A percentile compares a stretch with the other conserved stretches of the same genome.
phyloP scores from a whole-genome alignment of 2,888 invertebrate genomes.

The Scaptomyza cyrtandrae region DNA sequence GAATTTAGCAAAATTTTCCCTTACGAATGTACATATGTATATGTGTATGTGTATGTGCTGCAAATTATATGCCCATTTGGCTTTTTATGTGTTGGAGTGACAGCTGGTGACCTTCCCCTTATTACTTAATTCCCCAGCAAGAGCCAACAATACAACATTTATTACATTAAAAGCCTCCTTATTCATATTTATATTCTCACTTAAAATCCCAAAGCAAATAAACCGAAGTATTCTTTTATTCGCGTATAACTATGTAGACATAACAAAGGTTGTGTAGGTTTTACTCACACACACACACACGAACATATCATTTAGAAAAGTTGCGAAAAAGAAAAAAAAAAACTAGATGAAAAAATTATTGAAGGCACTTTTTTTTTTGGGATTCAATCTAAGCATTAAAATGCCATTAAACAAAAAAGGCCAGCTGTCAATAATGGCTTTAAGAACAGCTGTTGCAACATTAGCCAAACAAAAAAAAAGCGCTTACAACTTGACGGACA shows the following conservation, averaged over 20 bases:
- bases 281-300: background rate
- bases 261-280: slow-evolving; percentile 18
- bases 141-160: slow-evolving; percentile 28
- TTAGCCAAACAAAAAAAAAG: slow-evolving; percentile 27
- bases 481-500: slow-evolving; percentile 29
- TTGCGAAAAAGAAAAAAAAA: slow-evolving; percentile 15
- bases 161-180: slow-evolving; percentile 36
- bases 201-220: slow-evolving; percentile 17
- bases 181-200: slow-evolving; percentile 34
- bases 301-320: slow-evolving; percentile 16
- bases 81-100: slow-evolving; percentile 27
- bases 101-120: slow-evolving; percentile 48
- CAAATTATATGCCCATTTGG: slow-evolving; percentile 23
- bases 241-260: background rate
- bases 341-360: background rate
- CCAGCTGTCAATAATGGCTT: slow-evolving; percentile 59
- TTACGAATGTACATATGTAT: background rate
- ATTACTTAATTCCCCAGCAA: slow-evolving; percentile 33
- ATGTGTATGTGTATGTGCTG: slow-evolving; percentile 1
- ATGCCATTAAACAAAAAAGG: slow-evolving; percentile 53
- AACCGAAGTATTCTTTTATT: slow-evolving; percentile 6
- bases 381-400: slow-evolving; percentile 47
- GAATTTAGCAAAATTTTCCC: slow-evolving; percentile 14
- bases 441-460: slow-evolving; percentile 43
- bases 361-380: slow-evolving; percentile 41